phyloP scores from a whole-genome alignment of 2,113 vertebrate genomes.

The Probosciger aterrimus region DNA sequence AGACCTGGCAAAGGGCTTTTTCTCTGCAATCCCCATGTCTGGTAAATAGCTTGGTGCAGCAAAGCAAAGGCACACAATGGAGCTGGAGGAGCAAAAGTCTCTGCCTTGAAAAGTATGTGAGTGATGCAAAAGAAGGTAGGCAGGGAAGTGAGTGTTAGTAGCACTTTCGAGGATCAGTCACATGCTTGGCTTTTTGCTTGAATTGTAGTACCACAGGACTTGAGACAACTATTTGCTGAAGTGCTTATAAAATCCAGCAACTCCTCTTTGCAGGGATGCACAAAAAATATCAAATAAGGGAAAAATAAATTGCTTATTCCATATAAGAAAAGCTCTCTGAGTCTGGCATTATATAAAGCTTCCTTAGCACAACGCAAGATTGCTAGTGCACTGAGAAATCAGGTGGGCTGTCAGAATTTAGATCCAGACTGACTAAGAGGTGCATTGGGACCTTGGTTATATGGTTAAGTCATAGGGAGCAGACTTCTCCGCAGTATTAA shows the following conservation, averaged over 20 bases:
- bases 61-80: not conserved
- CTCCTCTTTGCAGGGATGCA: not conserved
- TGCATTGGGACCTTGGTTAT: not conserved
- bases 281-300: not conserved
- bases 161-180: not conserved
- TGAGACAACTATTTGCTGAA: not conserved
- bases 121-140: not conserved
- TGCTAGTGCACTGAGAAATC: not conserved
- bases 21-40: not conserved
- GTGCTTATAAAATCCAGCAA: not conserved
- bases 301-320: not conserved
- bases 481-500: not conserved
- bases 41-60: not conserved
- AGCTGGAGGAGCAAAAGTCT: not conserved
- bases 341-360: not conserved
- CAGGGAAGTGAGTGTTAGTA: not conserved
- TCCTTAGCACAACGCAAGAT: not conserved
- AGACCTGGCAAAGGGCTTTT: not conserved
- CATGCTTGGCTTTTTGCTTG: not conserved
- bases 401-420: not conserved
- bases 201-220: not conserved
- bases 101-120: constrained; percentile 11
- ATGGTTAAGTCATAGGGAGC: not conserved
- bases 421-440: not conserved
- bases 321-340: not conserved